Percentiles rank a stretch among this genome's conserved stretches.
phyloP scores from a whole-genome alignment of 1,140 invertebrate species.

The Drosophila sucinea region DNA sequence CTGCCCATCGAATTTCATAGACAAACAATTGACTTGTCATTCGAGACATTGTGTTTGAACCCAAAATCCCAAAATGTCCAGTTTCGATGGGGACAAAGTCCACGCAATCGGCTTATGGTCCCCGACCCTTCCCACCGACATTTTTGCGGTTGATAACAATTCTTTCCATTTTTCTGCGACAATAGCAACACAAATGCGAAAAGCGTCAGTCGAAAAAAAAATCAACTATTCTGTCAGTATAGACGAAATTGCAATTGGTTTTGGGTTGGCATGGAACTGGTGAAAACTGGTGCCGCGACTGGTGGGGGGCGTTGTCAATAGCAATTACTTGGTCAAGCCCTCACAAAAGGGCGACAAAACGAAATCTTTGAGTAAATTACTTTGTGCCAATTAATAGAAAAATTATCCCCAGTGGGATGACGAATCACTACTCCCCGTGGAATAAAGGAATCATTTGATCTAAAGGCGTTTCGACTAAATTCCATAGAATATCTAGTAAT shows the following conservation, averaged over 20 bases:
- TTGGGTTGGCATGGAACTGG: background rate
- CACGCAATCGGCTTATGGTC: slow-evolving; percentile 74
- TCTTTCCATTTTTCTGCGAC: slow-evolving; percentile 24
- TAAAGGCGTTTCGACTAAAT: no score
- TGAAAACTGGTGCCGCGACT: no score
- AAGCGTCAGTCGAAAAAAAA: slow-evolving; percentile 29
- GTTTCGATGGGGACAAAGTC: slow-evolving; percentile 53
- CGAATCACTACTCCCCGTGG: no score
- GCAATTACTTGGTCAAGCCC: background rate
- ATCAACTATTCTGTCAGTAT: slow-evolving; percentile 11
- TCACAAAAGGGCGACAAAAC: background rate
- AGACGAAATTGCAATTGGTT: background rate
- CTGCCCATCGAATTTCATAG: slow-evolving; percentile 41
- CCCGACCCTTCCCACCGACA: slow-evolving; percentile 52
- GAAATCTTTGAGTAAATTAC: no score
- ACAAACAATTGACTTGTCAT: slow-evolving; percentile 79
- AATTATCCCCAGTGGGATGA: no score
- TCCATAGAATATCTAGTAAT: no score
- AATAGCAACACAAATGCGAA: slow-evolving; percentile 36
- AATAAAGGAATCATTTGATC: no score
- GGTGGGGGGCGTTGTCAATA: background rate
- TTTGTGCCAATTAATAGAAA: no score
- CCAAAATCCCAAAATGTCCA: slow-evolving; percentile 43
- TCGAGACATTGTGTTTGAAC: slow-evolving; percentile 57
- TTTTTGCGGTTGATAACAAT: slow-evolving; percentile 68